Evolutionary conservation across 2,797 vertebrate species (phyloP), one percentile per base, ranked within the genome.

Genomic region (Malurus leucopterus): DNA sequence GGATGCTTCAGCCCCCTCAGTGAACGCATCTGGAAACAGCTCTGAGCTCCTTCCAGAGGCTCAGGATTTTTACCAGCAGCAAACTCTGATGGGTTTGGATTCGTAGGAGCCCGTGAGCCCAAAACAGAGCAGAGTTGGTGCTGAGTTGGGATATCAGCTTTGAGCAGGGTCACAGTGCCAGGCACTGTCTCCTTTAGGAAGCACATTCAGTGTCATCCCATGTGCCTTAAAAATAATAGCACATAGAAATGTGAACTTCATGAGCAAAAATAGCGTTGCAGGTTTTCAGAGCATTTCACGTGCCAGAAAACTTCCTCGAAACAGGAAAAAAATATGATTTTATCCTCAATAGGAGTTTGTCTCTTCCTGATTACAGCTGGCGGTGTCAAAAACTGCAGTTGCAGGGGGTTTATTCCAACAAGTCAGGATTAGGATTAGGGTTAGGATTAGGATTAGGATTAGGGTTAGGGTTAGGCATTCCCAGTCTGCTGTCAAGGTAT

Each of bases 321-420:
- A 26, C 0, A 27, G n/a, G 77, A 20, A 29, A 3, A 3, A 13
- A 9, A 0, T 7, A 1, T 2, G 3, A 4, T 23, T 67, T 59
- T 24, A 4, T 41, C 46, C 51, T 8, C 38, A 5, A 32, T 1
- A 41, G 38, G 53, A 59, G 23, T 44, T 65, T 49, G n/a, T 69
- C 41, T 27, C 46, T 62, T 38, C 21, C 65, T 24, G 30, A 3
- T 50, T 24, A 5, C 65, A n/a, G 43, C 40, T 1, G 6, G 10
- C n/a, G 24, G 18, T 26, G 50, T 40, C 79, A 32, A 17, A 53
- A 11, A 34, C 57, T 58, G 3, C 27, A 7, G 24, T 23, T 20
- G 62, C 29, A 14, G 3, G 22, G 46, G 29, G 9, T 50, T 73
- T 34, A 29, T 67, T 72, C 59, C 63, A 27, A 1, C 55, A 55